These are phyloP conservation scores for Eolophus roseicapilla DNA, from an alignment of 2,113 vertebrate genomes.

Conservation along the genomic window DNA sequence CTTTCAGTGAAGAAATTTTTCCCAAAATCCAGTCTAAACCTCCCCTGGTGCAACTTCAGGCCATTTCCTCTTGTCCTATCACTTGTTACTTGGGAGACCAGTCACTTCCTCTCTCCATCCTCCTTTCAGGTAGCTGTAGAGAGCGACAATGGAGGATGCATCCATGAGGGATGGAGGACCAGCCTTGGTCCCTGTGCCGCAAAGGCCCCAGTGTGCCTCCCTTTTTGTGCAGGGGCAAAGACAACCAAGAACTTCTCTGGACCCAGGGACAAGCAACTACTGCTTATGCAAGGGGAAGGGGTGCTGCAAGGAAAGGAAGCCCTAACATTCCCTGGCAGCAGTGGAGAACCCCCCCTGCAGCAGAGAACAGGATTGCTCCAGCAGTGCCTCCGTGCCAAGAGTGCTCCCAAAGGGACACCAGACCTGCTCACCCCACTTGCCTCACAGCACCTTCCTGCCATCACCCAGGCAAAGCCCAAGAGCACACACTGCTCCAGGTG, in stretches of 20 bases:
- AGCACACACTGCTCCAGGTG: neutral
- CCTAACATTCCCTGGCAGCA: fast-evolving
- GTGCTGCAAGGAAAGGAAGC: neutral
- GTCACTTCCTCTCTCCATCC: neutral
- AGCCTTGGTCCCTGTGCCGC: fast-evolving
- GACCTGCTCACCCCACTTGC: fast-evolving
- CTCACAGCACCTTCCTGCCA: neutral
- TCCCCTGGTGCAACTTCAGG: neutral
- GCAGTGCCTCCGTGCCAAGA: neutral
- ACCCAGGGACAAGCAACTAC: neutral
- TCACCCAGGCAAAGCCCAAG: neutral
- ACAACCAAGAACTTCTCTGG: neutral
- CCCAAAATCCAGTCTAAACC: neutral
- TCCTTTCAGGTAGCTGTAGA: neutral
- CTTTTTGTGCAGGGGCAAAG: neutral
- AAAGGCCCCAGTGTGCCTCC: neutral
- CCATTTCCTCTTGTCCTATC: neutral
- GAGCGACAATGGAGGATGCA: neutral
- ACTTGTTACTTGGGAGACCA: neutral
- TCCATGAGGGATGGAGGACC: neutral
- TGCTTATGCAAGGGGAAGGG: neutral
- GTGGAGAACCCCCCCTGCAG: neutral
- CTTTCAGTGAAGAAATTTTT: neutral
- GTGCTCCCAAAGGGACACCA: neutral
- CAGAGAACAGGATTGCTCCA: neutral